These are phyloP conservation scores for Oryzias woworae DNA, from an alignment of 2,113 vertebrate genomes.

Conservation along the genomic window DNA sequence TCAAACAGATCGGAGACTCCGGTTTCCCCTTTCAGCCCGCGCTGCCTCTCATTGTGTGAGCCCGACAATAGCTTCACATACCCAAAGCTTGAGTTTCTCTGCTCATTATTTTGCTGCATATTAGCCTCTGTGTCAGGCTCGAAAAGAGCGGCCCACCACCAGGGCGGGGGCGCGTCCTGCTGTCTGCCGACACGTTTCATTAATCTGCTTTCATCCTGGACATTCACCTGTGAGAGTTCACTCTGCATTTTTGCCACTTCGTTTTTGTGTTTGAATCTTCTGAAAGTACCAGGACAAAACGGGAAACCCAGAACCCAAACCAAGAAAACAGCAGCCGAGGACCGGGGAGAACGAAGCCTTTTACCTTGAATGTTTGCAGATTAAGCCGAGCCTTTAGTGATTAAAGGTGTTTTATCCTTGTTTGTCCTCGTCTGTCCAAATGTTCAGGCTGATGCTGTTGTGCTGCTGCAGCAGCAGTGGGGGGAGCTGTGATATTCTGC, in stretches of 20 bases:
- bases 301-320: not conserved
- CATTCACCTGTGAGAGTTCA: no score
- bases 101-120: slow-evolving; percentile 80
- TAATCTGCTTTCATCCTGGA: no score
- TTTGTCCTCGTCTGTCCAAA: not conserved
- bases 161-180: no score
- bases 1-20: slow-evolving; percentile 89
- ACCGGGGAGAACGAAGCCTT: no score
- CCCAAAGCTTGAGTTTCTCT: slow-evolving; percentile 84
- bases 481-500: slow-evolving; percentile 29
- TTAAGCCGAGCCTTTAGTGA: not conserved
- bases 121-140: slow-evolving; percentile 34
- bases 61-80: slow-evolving; percentile 82
- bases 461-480: slow-evolving; percentile 20
- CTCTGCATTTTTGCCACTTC: no score
- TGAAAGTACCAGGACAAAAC: not conserved
- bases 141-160: no score
- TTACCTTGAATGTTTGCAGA: no score
- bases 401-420: not conserved
- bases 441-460: slow-evolving; percentile 3
- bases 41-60: slow-evolving; percentile 83
- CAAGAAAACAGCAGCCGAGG: not conserved
- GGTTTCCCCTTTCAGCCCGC: slow-evolving; percentile 89
- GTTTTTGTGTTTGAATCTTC: no score
- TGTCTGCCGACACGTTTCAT: no score